Percentiles rank a stretch among this genome's conserved stretches.
phyloP scores from a whole-genome alignment of 2,797 vertebrate genomes.

The Anableps anableps region DNA sequence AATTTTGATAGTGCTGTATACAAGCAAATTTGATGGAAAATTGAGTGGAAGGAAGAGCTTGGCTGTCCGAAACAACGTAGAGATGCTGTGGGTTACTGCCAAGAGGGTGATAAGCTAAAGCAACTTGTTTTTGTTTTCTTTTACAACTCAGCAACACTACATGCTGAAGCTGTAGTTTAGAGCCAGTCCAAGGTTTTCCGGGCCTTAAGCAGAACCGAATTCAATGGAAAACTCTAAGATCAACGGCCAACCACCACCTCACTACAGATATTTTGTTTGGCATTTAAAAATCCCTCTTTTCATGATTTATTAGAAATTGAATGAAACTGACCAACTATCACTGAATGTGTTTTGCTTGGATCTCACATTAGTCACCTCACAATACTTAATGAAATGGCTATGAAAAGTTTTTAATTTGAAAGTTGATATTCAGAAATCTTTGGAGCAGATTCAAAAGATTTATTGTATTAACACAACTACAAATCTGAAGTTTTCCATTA shows the following conservation, averaged over 20 bases:
- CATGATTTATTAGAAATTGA: not conserved
- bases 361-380: not conserved
- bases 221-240: not conserved
- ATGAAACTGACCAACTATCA: no score
- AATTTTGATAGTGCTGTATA: not conserved
- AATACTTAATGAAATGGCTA: not conserved
- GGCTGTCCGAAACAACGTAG: not conserved
- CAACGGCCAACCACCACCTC: not conserved
- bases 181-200: no score
- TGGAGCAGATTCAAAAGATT: not conserved
- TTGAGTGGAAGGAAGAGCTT: not conserved
- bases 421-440: not conserved
- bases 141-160: not conserved
- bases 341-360: not conserved
- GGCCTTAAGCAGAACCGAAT: not conserved
- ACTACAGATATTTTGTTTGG: not conserved
- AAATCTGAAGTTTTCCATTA: not conserved
- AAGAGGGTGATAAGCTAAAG: not conserved
- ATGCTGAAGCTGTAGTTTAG: not conserved
- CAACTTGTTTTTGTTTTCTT: no score
- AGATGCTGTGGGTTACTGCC: not conserved
- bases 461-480: not conserved
- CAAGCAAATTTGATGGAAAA: not conserved
- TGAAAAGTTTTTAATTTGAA: not conserved
- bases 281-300: not conserved